Evolutionary conservation across 2,888 invertebrate species (phyloP).

Genomic region (Panzeria rudis): DNA sequence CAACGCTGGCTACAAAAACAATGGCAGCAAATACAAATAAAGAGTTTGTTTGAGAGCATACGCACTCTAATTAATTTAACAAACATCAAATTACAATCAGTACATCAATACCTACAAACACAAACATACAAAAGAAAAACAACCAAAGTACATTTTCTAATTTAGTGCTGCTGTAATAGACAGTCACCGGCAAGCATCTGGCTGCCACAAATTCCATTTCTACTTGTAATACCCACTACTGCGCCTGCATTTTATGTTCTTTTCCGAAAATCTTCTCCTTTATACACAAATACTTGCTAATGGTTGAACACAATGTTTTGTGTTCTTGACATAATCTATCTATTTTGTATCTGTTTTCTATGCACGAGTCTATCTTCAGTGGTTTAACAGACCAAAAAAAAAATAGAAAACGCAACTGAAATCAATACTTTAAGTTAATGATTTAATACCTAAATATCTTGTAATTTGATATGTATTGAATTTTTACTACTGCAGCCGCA

Average conservation of each 20-base stretch:
- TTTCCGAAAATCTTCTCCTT: neutral
- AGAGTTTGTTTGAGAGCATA: conserved; percentile 31
- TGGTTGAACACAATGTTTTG: conserved; percentile 32
- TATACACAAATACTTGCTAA: conserved; percentile 41
- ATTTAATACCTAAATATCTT: conserved; percentile 23
- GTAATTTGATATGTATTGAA: conserved; percentile 41
- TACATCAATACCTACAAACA: neutral
- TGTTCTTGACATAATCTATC: conserved; percentile 57
- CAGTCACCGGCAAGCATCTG: conserved; percentile 44
- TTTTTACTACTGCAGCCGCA: neutral
- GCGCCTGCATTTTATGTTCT: neutral
- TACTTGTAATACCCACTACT: conserved; percentile 25
- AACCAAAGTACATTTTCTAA: neutral
- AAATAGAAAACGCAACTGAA: conserved; percentile 14
- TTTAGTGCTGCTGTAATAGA: conserved; percentile 1
- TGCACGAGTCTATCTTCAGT: conserved; percentile 5
- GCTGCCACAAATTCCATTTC: conserved; percentile 14
- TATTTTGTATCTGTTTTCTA: conserved; percentile 5
- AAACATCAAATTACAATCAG: conserved; percentile 68
- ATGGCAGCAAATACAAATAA: conserved; percentile 14
- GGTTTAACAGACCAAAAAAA: neutral
- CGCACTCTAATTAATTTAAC: conserved; percentile 71
- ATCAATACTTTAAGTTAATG: conserved; percentile 41
- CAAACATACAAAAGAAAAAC: neutral
- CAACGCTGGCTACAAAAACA: conserved; percentile 25